Percentiles rank a stretch among this genome's conserved stretches.
These are phyloP conservation scores for Camponotus floridanus DNA, from an alignment of 1,140 invertebrate genomes.

Conservation along the genomic window DNA sequence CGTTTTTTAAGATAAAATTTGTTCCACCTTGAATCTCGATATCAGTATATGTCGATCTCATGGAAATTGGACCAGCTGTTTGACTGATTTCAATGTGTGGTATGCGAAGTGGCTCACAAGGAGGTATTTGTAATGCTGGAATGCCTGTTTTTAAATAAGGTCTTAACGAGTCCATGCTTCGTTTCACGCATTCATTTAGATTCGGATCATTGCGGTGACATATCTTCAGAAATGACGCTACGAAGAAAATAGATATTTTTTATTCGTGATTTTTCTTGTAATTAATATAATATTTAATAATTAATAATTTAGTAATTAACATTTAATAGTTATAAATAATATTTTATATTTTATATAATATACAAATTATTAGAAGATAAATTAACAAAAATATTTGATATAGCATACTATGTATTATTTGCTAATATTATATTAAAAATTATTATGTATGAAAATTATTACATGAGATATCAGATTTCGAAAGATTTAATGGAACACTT, in stretches of 20 bases:
- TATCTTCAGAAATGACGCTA: conserved; percentile 86
- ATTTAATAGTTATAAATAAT: neutral
- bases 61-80: conserved; percentile 87
- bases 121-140: conserved; percentile 87
- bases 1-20: conserved; percentile 86
- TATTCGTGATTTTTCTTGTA: neutral
- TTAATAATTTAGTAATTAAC: neutral
- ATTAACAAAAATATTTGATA: neutral
- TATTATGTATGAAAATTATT: neutral
- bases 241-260: conserved; percentile 5
- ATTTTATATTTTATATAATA: conserved; percentile 10
- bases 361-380: neutral
- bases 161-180: conserved; percentile 84
- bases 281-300: conserved; percentile 16
- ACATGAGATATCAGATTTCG: neutral
- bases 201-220: conserved; percentile 88
- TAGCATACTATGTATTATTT: neutral
- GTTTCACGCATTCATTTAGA: conserved; percentile 82
- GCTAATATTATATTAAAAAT: neutral
- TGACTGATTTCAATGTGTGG: conserved; percentile 88
- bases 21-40: conserved; percentile 88
- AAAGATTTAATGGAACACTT: neutral
- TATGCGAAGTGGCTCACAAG: conserved; percentile 89
- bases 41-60: conserved; percentile 88
- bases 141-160: conserved; percentile 87